A percentile compares a stretch with the other conserved stretches of the same genome.
These are phyloP conservation scores for Sepioteuthis lessoniana DNA, from an alignment of 2,888 invertebrate species.

Conservation along the genomic window DNA sequence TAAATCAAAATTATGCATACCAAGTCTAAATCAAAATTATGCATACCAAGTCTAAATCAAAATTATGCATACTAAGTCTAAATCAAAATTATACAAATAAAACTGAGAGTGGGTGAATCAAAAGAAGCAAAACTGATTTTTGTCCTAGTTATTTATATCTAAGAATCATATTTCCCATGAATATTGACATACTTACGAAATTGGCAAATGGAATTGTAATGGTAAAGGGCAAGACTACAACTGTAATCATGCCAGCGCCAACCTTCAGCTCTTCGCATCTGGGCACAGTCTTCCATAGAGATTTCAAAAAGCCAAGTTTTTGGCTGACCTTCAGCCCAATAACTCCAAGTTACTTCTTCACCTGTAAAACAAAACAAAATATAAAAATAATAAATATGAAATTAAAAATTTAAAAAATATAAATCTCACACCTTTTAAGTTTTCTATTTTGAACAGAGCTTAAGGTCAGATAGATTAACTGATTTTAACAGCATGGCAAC, in stretches of 20 bases:
- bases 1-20: too few relatives aligned
- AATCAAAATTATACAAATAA: too few relatives aligned
- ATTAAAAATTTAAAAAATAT: too few relatives aligned
- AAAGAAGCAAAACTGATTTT: not conserved
- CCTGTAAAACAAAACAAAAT: constrained; percentile 55
- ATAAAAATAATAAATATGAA: not conserved
- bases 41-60: too few relatives aligned
- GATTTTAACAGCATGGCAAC: too few relatives aligned
- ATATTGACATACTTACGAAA: constrained; percentile 63
- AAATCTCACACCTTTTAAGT: too few relatives aligned
- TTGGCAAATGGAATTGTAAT: constrained; percentile 68
- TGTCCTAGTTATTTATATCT: not conserved
- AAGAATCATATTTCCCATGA: not conserved
- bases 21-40: too few relatives aligned
- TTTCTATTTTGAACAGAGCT: too few relatives aligned
- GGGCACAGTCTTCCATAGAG: constrained; percentile 66
- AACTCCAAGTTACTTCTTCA: constrained; percentile 56
- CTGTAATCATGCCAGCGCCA: constrained; percentile 69
- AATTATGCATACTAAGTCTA: too few relatives aligned
- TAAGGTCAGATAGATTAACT: too few relatives aligned
- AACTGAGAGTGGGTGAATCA: too few relatives aligned
- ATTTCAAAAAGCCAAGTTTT: constrained; percentile 56
- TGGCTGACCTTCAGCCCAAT: constrained; percentile 67
- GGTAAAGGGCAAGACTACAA: constrained; percentile 59
- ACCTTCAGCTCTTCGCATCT: constrained; percentile 61